Evolutionary conservation across 1,140 invertebrate species (phyloP).

Genomic region (Drosophila kohkoa): DNA sequence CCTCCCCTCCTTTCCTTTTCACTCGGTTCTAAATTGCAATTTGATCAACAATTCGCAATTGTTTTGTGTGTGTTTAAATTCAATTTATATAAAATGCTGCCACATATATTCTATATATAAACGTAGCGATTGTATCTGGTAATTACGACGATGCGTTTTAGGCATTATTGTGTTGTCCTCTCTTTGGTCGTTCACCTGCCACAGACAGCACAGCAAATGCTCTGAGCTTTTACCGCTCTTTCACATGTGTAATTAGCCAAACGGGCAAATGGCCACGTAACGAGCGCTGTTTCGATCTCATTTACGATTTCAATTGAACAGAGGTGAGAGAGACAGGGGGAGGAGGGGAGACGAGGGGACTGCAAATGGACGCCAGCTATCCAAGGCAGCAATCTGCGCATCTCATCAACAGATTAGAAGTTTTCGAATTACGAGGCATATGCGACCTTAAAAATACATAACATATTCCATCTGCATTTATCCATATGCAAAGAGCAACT

Average conservation of each 20-base stretch:
- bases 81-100: constrained; percentile 74
- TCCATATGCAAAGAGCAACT: background rate
- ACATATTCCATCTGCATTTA: background rate
- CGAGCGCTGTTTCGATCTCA: constrained; percentile 43
- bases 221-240: background rate
- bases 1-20: constrained; percentile 2
- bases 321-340: background rate
- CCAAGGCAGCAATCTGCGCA: constrained; percentile 30
- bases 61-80: constrained; percentile 70
- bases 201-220: background rate
- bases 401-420: constrained; percentile 50
- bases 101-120: constrained; percentile 3
- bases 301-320: constrained; percentile 37
- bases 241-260: constrained; percentile 48
- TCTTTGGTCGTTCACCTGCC: background rate
- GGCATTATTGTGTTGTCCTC: constrained; percentile 23
- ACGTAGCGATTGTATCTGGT: constrained; percentile 65
- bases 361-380: constrained; percentile 10
- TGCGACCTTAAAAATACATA: constrained; percentile 10
- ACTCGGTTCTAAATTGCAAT: constrained; percentile 79
- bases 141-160: constrained; percentile 64
- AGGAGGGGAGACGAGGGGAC: background rate
- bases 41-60: constrained; percentile 81
- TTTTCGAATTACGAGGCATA: constrained; percentile 37
- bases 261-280: constrained; percentile 28